Conservation (phyloP, 1,140 invertebrate genomes). For the Trissolcus basalis region DNA sequence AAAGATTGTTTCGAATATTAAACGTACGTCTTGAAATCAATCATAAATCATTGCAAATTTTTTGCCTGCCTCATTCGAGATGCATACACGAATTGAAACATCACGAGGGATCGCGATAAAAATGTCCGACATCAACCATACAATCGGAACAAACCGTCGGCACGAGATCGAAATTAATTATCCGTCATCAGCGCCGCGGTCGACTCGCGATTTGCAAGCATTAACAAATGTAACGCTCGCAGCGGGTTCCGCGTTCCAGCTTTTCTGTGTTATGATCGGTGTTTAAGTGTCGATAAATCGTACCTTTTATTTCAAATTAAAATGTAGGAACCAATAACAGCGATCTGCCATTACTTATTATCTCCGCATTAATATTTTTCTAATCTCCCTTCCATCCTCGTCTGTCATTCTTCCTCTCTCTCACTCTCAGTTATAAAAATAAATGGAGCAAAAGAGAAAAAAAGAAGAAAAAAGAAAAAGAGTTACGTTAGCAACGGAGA, state of each 20-base stretch:
- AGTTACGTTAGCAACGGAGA: conserved; percentile 19
- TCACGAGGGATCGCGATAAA: conserved; percentile 6
- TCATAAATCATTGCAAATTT: neutral
- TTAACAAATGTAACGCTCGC: conserved; percentile 52
- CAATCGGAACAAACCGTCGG: conserved; percentile 42
- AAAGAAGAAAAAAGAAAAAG: conserved; percentile 20
- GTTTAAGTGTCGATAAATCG: conserved; percentile 64
- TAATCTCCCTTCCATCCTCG: too few relatives aligned
- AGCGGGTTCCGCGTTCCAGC: conserved; percentile 65
- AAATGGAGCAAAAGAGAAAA: conserved; percentile 54
- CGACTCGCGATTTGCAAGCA: conserved; percentile 36
- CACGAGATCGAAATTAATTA: conserved; percentile 50
- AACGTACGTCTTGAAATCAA: too few relatives aligned
- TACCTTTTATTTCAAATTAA: conserved; percentile 63
- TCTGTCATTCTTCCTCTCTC: too few relatives aligned
- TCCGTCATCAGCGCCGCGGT: conserved; percentile 33
- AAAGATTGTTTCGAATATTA: too few relatives aligned
- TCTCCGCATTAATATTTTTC: too few relatives aligned
- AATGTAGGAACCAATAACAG: conserved; percentile 32
- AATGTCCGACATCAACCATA: conserved; percentile 11
- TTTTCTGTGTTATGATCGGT: conserved; percentile 62
- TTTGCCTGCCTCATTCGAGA: neutral
- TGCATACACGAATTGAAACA: too few relatives aligned
- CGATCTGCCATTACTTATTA: too few relatives aligned
- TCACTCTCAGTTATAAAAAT: conserved; percentile 41